Percentiles rank a stretch among this genome's conserved stretches.
Conservation (phyloP, 2,888 invertebrate species). For the Synergus japonicus region DNA sequence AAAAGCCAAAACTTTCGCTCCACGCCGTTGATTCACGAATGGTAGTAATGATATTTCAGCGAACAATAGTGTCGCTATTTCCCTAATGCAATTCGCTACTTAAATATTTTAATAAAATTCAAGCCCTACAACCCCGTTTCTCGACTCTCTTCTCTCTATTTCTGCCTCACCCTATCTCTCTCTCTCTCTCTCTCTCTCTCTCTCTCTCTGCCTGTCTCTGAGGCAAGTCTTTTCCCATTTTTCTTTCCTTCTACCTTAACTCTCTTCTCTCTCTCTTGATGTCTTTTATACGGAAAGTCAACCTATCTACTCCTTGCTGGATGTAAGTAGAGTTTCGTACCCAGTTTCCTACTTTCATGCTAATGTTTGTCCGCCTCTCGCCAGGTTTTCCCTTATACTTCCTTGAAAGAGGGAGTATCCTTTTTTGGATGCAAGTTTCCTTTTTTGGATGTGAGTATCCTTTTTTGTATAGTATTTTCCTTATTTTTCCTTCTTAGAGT, state of each 20-base stretch:
- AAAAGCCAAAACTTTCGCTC: slow-evolving; percentile 41
- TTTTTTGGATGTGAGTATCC: background rate
- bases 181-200: slow-evolving; percentile 17
- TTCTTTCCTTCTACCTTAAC: slow-evolving; percentile 43
- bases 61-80: slow-evolving; percentile 69
- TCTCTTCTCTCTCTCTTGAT: slow-evolving; percentile 35
- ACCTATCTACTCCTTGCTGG: slow-evolving; percentile 9
- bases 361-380: slow-evolving; percentile 59
- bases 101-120: slow-evolving; percentile 72
- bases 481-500: no score
- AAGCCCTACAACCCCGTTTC: slow-evolving; percentile 59
- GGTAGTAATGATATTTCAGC: slow-evolving; percentile 66
- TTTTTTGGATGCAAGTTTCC: background rate
- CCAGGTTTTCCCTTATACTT: background rate
- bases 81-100: slow-evolving; percentile 71
- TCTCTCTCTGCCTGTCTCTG: slow-evolving; percentile 43
- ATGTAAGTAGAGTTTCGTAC: slow-evolving; percentile 42
- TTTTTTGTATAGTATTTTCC: background rate
- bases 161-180: background rate
- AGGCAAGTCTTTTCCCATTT: slow-evolving; percentile 44
- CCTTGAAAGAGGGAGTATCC: background rate
- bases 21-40: slow-evolving; percentile 38
- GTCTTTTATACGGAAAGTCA: slow-evolving; percentile 26
- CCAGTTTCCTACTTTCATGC: slow-evolving; percentile 62
- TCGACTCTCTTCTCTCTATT: slow-evolving; percentile 52